phyloP scores from a whole-genome alignment of 2,113 vertebrate genomes.

The Bungarus multicinctus region DNA sequence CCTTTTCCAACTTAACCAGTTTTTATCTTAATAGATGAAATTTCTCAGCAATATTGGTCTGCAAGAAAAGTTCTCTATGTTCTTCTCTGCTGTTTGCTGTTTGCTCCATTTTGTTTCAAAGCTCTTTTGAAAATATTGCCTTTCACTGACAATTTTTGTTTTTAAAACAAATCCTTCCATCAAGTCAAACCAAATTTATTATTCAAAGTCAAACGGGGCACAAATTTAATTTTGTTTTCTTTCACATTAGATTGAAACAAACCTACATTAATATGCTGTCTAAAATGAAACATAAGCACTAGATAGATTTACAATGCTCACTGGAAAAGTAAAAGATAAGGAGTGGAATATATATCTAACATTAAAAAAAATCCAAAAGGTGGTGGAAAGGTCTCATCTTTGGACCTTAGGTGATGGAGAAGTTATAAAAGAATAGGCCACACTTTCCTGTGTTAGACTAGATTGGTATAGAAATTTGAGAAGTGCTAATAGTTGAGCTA shows the following conservation, averaged over 20 bases:
- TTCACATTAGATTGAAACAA: neutral
- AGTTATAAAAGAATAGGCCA: neutral
- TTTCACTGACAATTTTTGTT: neutral
- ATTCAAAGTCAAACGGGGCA: neutral
- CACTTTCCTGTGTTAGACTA: neutral
- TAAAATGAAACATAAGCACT: neutral
- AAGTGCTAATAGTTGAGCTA: neutral
- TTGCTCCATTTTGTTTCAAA: neutral
- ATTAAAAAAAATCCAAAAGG: neutral
- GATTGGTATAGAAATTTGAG: neutral
- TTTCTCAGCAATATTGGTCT: neutral
- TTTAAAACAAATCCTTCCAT: neutral
- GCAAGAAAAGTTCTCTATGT: neutral
- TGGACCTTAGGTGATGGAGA: neutral
- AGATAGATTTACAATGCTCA: neutral
- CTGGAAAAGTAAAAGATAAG: neutral
- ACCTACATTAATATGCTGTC: neutral
- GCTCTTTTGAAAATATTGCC: neutral
- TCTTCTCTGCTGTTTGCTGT: slow-evolving; percentile 7
- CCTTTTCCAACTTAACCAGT: neutral
- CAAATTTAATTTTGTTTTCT: slow-evolving; percentile 7
- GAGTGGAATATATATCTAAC: neutral
- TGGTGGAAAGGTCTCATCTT: neutral
- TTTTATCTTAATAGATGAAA: neutral
- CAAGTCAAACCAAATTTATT: neutral